Evolutionary conservation across 2,888 invertebrate genomes (phyloP).

Genomic region (Carcina quercana): DNA sequence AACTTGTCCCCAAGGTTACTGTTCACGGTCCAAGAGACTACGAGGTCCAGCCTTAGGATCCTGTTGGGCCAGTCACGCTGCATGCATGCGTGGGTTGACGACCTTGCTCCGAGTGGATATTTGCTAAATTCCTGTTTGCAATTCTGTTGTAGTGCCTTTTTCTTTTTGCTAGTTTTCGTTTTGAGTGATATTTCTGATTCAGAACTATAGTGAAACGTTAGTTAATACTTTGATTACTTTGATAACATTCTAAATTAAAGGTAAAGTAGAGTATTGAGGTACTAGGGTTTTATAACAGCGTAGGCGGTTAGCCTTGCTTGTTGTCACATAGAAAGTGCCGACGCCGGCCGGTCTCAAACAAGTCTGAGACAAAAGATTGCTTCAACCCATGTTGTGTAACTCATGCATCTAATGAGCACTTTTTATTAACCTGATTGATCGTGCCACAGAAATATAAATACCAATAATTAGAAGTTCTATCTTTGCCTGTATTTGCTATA

Average conservation of each 20-base stretch:
- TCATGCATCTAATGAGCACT: slow-evolving; percentile 18
- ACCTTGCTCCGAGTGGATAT: slow-evolving; percentile 10
- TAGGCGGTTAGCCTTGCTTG: slow-evolving; percentile 27
- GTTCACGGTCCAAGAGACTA: slow-evolving; percentile 13
- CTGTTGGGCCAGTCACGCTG: slow-evolving; percentile 14
- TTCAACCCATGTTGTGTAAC: slow-evolving; percentile 13
- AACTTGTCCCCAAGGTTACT: slow-evolving; percentile 22
- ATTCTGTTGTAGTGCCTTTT: slow-evolving; percentile 1
- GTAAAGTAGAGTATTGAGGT: too few species aligned
- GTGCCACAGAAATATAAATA: too few species aligned
- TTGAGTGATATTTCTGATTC: too few species aligned
- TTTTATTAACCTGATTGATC: slow-evolving; percentile 18
- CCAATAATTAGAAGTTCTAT: too few species aligned
- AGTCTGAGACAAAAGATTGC: slow-evolving; percentile 7
- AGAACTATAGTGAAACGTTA: too few species aligned
- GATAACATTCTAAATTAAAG: slow-evolving; percentile 8
- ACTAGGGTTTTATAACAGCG: slow-evolving; percentile 15
- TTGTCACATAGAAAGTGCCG: slow-evolving; percentile 24
- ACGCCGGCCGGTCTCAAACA: slow-evolving; percentile 11
- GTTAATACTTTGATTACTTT: neutral
- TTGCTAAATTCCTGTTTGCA: slow-evolving; percentile 1
- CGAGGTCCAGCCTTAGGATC: slow-evolving; percentile 15
- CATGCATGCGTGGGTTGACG: slow-evolving; percentile 11
- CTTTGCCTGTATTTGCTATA: too few species aligned
- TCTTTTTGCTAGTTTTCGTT: too few species aligned